A percentile compares a stretch with the other conserved stretches of the same genome.
phyloP scores from a whole-genome alignment of 2,113 vertebrate genomes.

The Fulmarus glacialis region DNA sequence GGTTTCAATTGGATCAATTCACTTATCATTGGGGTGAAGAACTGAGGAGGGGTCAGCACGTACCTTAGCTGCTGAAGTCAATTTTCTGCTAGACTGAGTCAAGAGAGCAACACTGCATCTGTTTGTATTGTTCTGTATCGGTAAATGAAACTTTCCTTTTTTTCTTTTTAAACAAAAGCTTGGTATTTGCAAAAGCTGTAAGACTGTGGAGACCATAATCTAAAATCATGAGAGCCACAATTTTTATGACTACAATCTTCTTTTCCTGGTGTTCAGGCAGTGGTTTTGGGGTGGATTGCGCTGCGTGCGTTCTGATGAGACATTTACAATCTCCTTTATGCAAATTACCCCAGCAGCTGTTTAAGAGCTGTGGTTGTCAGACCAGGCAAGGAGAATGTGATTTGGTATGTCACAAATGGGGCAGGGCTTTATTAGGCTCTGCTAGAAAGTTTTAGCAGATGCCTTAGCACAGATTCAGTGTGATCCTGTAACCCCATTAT shows the following conservation, averaged over 20 bases:
- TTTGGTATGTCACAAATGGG: conserved; percentile 70
- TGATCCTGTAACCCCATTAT: conserved; percentile 46
- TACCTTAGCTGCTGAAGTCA: conserved; percentile 46
- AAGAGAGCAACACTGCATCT: conserved; percentile 33
- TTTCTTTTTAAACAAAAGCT: conserved; percentile 10
- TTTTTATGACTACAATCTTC: conserved; percentile 71
- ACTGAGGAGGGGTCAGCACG: conserved; percentile 20
- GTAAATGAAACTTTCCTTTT: conserved; percentile 40
- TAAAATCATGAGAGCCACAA: conserved; percentile 68
- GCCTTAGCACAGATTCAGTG: conserved; percentile 29
- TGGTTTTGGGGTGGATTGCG: conserved; percentile 68
- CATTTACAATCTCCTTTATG: conserved; percentile 70
- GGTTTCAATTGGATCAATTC: conserved; percentile 5
- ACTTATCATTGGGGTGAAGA: conserved; percentile 4
- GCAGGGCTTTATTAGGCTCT: conserved; percentile 65
- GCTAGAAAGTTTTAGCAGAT: conserved; percentile 64
- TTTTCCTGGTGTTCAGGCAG: conserved; percentile 68
- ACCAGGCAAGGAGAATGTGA: conserved; percentile 67
- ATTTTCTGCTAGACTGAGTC: conserved; percentile 65
- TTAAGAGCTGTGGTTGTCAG: conserved; percentile 71
- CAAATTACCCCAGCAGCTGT: conserved; percentile 71
- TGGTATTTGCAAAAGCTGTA: conserved; percentile 50
- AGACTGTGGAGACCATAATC: conserved; percentile 67
- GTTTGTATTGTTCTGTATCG: conserved; percentile 19
- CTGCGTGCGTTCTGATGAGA: conserved; percentile 66